Conservation (phyloP, 2,888 invertebrate genomes). For the Agapostemon virescens region DNA sequence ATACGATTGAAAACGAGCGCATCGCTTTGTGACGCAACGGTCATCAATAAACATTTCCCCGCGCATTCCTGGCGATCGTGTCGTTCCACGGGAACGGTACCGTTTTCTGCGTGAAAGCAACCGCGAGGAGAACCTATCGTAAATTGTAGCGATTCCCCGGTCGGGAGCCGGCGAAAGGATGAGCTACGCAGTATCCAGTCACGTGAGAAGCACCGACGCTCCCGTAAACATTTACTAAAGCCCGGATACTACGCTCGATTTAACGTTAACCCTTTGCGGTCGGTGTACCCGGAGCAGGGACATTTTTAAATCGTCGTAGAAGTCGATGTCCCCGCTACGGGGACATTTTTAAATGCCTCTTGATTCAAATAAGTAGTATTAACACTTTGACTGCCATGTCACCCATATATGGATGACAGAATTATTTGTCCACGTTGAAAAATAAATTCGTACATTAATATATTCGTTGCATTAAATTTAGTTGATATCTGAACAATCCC, state of each 20-base stretch:
- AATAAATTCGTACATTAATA: no score
- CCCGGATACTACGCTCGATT: not conserved
- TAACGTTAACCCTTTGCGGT: no score
- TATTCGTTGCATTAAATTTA: no score
- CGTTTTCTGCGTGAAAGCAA: slow-evolving; percentile 58
- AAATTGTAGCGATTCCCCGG: slow-evolving; percentile 29
- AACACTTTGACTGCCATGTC: no score
- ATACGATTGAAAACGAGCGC: slow-evolving; percentile 15
- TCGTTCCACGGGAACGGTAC: slow-evolving; percentile 36
- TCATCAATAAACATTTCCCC: slow-evolving; percentile 23
- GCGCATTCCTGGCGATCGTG: slow-evolving; percentile 26
- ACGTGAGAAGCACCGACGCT: slow-evolving; percentile 24
- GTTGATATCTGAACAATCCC: no score
- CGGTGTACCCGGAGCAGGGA: no score
- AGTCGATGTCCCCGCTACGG: no score
- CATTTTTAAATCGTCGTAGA: no score
- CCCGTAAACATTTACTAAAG: not conserved
- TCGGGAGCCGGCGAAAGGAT: slow-evolving; percentile 49
- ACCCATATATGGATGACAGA: no score
- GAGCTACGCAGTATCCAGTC: slow-evolving; percentile 45
- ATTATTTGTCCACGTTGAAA: no score
- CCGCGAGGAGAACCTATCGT: slow-evolving; percentile 22
- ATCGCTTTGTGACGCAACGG: slow-evolving; percentile 24
- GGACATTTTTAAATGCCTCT: no score
- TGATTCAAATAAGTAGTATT: no score